Percentiles rank a stretch among this genome's conserved stretches.
Conservation (phyloP, 2,797 vertebrate genomes). For the Typhlichthys subterraneus region DNA sequence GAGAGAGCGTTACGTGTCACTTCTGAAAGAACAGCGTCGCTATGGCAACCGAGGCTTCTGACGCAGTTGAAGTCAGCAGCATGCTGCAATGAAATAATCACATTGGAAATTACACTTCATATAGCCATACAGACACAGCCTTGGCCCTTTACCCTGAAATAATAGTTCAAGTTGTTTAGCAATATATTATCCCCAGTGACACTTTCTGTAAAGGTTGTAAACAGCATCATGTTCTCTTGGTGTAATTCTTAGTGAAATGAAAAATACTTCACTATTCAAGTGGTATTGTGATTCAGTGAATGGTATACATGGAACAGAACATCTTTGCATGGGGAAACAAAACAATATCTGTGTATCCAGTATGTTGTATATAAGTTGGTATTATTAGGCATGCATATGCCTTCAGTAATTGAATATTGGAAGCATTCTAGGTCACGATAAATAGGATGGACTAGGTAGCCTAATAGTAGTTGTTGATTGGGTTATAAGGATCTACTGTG, state of each 20-base stretch:
- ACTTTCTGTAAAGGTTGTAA: background rate
- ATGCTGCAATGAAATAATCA: conserved; percentile 68
- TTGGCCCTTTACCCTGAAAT: conserved; percentile 20
- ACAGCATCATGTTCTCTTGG: conserved; percentile 28
- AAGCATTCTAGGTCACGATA: background rate
- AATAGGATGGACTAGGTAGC: background rate
- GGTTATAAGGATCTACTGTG: no score
- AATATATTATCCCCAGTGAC: conserved; percentile 42
- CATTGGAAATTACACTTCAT: conserved; percentile 57
- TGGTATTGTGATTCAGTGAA: background rate
- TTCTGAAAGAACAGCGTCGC: conserved; percentile 59
- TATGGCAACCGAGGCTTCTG: conserved; percentile 67
- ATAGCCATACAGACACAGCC: conserved; percentile 6
- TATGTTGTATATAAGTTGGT: background rate
- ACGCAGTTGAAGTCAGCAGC: conserved; percentile 55
- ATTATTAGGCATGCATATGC: background rate
- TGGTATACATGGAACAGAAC: no score
- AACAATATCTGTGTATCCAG: no score
- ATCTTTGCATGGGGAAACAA: no score
- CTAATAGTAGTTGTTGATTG: no score
- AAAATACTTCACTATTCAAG: no score
- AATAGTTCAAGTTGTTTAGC: conserved; percentile 41
- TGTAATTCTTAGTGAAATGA: no score
- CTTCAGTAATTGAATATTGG: background rate
- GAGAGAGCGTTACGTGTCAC: conserved; percentile 45